Base-by-base conservation (phyloP, 1,140 invertebrate genomes). In the Probaryconus sp. region DNA sequence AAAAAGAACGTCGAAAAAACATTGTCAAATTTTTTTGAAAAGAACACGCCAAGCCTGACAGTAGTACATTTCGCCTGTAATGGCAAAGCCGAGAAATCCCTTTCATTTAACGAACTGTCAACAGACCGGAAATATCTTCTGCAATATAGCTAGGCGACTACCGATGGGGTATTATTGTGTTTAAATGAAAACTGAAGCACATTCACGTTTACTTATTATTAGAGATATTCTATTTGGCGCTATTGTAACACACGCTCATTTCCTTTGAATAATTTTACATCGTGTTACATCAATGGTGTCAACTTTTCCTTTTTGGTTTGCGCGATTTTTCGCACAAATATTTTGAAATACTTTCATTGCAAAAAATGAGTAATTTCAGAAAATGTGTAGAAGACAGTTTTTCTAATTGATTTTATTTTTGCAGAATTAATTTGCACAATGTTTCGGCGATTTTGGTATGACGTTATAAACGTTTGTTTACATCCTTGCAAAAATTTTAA, bases 61-160 rank as follows among this genome's bases (percentile, higher is more conserved):
- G n/a, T n/a, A n/a, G n/a, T n/a, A 13, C 7, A 14, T 53, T 28
- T n/a, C n/a, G n/a, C 35, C 42, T 68, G 33, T 20, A 24, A 47
- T n/a, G 20, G 26, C 45, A 16, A 26, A 14, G 30, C 21, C 47
- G 42, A 58, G 68, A 18, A 37, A 56, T 42, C 20, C 60, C 45
- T 65, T 72, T 65, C 50, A 56, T 72, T 65, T 51, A 63, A 9
- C 28, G 26, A 14, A 53, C 60, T 74, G 63, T 72, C 71, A 55
- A 51, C 50, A 20, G 20, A 68, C 64, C 71, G 71, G 71, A 74
- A 74, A 74, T 63, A 60, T 58, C 63, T 55, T 42, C 24, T 16
- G 51, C 74, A 60, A 50, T 67, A 69, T 47, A 43, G 67, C 38
- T 33, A 58, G 14, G 43, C 63, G 21, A 65, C 64, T 76, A 72